Conservation (phyloP, 2,797 vertebrate genomes). For the Echiichthys vipera region DNA sequence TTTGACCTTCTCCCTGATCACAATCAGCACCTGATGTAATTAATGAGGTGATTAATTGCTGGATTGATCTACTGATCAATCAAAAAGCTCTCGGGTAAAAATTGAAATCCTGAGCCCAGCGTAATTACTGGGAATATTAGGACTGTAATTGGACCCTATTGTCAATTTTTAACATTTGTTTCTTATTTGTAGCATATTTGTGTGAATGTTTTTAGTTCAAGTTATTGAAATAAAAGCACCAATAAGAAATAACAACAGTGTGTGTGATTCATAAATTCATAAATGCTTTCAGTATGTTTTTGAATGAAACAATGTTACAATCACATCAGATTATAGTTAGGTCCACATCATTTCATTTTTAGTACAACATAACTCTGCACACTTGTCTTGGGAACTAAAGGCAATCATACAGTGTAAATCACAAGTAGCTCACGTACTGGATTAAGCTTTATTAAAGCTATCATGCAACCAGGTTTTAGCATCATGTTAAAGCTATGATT, state of each 20-base stretch:
- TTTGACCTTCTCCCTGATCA: slow-evolving; percentile 61
- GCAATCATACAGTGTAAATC: neutral
- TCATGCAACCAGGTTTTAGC: neutral
- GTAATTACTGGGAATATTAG: slow-evolving; percentile 66
- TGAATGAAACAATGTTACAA: neutral
- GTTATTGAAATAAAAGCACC: neutral
- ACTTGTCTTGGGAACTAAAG: neutral
- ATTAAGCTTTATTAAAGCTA: neutral
- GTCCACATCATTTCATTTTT: neutral
- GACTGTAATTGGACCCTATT: slow-evolving; percentile 44
- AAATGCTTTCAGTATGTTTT: neutral
- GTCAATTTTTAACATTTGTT: slow-evolving; percentile 21
- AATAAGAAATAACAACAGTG: neutral
- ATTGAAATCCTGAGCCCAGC: slow-evolving; percentile 29
- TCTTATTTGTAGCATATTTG: slow-evolving; percentile 6
- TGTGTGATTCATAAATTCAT: neutral
- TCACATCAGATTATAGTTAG: neutral
- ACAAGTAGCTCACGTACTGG: neutral
- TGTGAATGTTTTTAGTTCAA: neutral
- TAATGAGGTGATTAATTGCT: slow-evolving; percentile 82
- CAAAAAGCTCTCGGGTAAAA: slow-evolving; percentile 39
- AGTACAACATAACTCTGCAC: neutral
- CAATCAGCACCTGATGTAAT: slow-evolving; percentile 69
- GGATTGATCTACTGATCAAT: slow-evolving; percentile 79
- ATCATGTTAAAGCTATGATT: slow-evolving; percentile 26